phyloP scores from a whole-genome alignment of 2,888 invertebrate genomes.

The Griposia aprilina region DNA sequence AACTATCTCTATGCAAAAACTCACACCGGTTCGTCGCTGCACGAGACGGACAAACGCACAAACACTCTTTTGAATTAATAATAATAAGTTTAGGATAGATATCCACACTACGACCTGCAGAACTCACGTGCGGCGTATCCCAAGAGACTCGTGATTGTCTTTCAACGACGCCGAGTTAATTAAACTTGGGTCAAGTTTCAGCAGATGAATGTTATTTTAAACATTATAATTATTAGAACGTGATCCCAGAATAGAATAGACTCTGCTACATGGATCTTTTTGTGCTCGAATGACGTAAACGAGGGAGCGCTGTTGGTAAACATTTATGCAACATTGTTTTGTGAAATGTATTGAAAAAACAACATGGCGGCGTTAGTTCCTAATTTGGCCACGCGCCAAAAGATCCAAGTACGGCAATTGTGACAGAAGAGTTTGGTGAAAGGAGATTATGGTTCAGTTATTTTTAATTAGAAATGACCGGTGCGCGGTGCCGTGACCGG shows the following conservation, averaged over 20 bases:
- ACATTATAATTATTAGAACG: slow-evolving; percentile 16
- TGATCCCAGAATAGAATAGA: slow-evolving; percentile 3
- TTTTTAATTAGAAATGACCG: too few species aligned
- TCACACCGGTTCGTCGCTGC: not conserved
- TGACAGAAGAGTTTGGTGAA: not conserved
- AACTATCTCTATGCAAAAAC: not conserved
- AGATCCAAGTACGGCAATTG: not conserved
- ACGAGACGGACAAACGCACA: too few species aligned
- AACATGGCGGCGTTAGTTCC: too few species aligned
- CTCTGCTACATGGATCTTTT: not conserved
- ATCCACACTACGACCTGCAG: not conserved
- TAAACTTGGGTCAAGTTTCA: slow-evolving; percentile 39
- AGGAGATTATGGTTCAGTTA: not conserved
- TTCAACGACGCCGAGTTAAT: slow-evolving; percentile 32
- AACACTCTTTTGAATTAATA: not conserved
- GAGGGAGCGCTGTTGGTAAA: not conserved
- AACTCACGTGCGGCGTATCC: slow-evolving; percentile 30
- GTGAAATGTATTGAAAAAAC: not conserved
- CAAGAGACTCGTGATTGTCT: slow-evolving; percentile 39
- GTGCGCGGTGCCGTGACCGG: too few species aligned
- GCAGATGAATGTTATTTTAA: slow-evolving; percentile 24
- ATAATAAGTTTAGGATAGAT: not conserved
- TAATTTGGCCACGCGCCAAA: not conserved
- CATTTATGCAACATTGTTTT: not conserved
- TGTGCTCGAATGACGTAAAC: not conserved